Percentiles rank a stretch among this genome's conserved stretches.
These are phyloP conservation scores for Atlantisia rogersi DNA, from an alignment of 2,113 vertebrate species.

Conservation along the genomic window DNA sequence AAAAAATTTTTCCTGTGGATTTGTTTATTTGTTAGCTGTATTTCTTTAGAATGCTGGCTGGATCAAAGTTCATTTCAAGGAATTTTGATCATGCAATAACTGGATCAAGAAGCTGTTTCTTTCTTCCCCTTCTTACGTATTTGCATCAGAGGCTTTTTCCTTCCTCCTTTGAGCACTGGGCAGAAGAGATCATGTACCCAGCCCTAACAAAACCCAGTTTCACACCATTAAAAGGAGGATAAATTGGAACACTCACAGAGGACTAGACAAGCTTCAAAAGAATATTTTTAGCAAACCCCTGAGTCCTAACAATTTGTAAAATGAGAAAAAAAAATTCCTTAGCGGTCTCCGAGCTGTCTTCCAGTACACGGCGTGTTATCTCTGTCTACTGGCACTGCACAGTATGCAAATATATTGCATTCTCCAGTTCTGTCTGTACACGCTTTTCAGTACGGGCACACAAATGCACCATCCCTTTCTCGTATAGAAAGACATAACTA, in stretches of 20 bases:
- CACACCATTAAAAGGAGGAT: neutral
- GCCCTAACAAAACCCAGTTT: conserved; percentile 17
- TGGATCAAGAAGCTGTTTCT: neutral
- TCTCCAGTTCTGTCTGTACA: neutral
- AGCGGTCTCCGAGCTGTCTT: neutral
- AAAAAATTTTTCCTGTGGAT: rapidly evolving
- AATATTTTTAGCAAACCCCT: conserved; percentile 13
- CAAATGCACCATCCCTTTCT: neutral
- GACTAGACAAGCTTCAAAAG: conserved; percentile 12
- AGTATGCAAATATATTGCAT: neutral
- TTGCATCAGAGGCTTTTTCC: neutral
- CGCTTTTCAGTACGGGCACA: neutral
- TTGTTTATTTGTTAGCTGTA: neutral
- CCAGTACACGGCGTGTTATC: neutral
- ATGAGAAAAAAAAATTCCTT: neutral
- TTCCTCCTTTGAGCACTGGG: neutral
- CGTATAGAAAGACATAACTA: neutral
- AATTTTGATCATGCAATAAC: neutral
- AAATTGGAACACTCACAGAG: conserved; percentile 15
- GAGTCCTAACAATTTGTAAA: conserved; percentile 8
- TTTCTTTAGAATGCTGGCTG: neutral
- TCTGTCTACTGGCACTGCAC: neutral
- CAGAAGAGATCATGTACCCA: neutral
- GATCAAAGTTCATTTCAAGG: neutral
- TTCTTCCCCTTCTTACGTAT: conserved; percentile 17